A percentile compares a stretch with the other conserved stretches of the same genome.
Evolutionary conservation across 2,888 invertebrate genomes (phyloP).

Genomic region (Acleris emargana): DNA sequence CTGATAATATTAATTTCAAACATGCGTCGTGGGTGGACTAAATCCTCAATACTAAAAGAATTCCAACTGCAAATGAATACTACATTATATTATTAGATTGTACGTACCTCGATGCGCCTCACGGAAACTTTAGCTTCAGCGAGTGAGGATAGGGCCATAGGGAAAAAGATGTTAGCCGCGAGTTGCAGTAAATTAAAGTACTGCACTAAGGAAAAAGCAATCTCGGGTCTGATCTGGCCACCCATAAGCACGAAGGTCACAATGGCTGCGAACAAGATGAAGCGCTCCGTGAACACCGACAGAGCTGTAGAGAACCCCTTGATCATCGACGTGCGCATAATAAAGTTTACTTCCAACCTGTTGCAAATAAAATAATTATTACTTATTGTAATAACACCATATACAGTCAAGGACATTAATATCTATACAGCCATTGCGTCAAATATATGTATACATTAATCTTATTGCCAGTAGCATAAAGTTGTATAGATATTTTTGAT

Average conservation of each 20-base stretch:
- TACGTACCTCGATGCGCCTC: conserved; percentile 83
- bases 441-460: too few relatives aligned
- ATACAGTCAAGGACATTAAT: too few relatives aligned
- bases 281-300: conserved; percentile 92
- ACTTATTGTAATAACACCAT: too few relatives aligned
- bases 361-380: conserved; percentile 36
- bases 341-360: conserved; percentile 88
- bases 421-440: too few relatives aligned
- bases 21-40: too few relatives aligned
- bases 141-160: conserved; percentile 82
- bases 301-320: conserved; percentile 86
- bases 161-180: conserved; percentile 86
- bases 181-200: conserved; percentile 90
- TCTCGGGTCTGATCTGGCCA: conserved; percentile 83
- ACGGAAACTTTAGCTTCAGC: conserved; percentile 87
- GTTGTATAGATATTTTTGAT: too few relatives aligned
- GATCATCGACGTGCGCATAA: conserved; percentile 86
- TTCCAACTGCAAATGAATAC: too few relatives aligned
- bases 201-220: conserved; percentile 90
- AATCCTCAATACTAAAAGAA: too few relatives aligned
- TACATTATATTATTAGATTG: too few relatives aligned
- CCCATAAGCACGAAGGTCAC: conserved; percentile 89
- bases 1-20: too few relatives aligned
- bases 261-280: conserved; percentile 91
- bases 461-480: too few relatives aligned